Evolutionary conservation across 2,797 vertebrate genomes (phyloP).

Genomic region (Etheostoma nigrum): DNA sequence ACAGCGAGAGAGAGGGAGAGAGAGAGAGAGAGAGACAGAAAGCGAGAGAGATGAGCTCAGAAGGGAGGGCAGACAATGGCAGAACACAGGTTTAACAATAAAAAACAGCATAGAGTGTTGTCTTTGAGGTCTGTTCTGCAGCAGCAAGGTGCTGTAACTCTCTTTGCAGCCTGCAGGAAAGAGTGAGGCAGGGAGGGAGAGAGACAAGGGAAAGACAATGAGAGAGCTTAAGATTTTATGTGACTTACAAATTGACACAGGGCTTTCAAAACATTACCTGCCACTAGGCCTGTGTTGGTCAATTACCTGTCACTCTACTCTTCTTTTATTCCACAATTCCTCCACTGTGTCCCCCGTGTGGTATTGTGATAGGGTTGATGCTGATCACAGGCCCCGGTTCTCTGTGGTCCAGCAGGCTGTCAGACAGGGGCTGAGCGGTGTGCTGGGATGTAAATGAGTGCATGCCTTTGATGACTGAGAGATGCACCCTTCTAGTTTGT

Average conservation of each 20-base stretch:
- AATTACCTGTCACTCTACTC: constrained; percentile 75
- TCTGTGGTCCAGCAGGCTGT: constrained; percentile 66
- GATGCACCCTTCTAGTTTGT: constrained; percentile 74
- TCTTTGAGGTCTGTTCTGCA: constrained; percentile 74
- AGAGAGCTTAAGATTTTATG: constrained; percentile 57
- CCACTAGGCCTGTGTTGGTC: constrained; percentile 66
- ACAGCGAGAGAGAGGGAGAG: constrained; percentile 50
- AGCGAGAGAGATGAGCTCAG: constrained; percentile 51
- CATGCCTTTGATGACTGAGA: constrained; percentile 70
- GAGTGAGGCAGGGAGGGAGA: constrained; percentile 23
- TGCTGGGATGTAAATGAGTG: constrained; percentile 68
- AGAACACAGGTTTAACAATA: constrained; percentile 79
- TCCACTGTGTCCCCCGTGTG: constrained; percentile 58
- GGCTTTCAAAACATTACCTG: constrained; percentile 69
- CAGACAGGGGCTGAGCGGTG: constrained; percentile 65
- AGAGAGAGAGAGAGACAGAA: constrained; percentile 21
- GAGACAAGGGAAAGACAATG: constrained; percentile 24
- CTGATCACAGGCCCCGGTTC: constrained; percentile 71
- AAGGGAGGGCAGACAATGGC: constrained; percentile 71
- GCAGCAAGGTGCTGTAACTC: constrained; percentile 58
- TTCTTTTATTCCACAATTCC: constrained; percentile 64
- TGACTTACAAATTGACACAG: constrained; percentile 63
- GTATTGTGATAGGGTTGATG: constrained; percentile 68
- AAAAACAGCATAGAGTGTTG: constrained; percentile 73
- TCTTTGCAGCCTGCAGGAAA: constrained; percentile 62